Evolutionary conservation across 2,797 vertebrate species (phyloP), one percentile per base, ranked within the genome.

Genomic region (Sebastes goodei): DNA sequence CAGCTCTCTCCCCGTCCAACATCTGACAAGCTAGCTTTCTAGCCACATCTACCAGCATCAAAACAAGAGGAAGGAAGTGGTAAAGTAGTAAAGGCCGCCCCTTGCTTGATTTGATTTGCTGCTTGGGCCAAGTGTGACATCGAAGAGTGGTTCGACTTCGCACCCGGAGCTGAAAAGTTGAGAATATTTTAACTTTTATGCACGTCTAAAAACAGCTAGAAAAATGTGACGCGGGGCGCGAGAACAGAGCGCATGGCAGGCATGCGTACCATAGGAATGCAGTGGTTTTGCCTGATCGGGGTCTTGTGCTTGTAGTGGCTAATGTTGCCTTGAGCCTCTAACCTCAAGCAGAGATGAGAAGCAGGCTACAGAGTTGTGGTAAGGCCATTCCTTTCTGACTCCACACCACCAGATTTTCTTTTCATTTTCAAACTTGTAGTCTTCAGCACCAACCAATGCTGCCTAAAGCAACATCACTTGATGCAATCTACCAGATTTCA

Each of bases 401-500:
- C 35, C 6, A 42, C 35, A 30, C 6, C n/a, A 1, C 12, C 7
- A n/a, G 21, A 55, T 73, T 12, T 12, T 73, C 20, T 62, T 15
- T 17, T 25, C 21, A 63, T 61, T 62, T 64, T 64, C 17, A 72
- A 72, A 61, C 70, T 52, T 52, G 17, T 52, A 52, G 2, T 2
- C 46, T 52, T 52, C 42, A 49, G 15, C 42, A n/a, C 49, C 49
- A 21, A 21, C 52, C 46, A 52, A n/a, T 9, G 7, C 52, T 53
- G 52, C 62, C 62, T 25, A 8, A 25, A 25, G 14, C 0, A 7
- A 46, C 8, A 17, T 65, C 4, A 53, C 52, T 21, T 53, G 9
- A 53, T 4, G n/a, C 52, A 53, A 21, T 21, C n/a, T 53, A 10
- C 52, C 46, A 52, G 46, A 52, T 52, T 52, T 52, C 8, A n/a